Evolutionary conservation across 2,888 invertebrate genomes (phyloP).

Genomic region (Meganola albula): DNA sequence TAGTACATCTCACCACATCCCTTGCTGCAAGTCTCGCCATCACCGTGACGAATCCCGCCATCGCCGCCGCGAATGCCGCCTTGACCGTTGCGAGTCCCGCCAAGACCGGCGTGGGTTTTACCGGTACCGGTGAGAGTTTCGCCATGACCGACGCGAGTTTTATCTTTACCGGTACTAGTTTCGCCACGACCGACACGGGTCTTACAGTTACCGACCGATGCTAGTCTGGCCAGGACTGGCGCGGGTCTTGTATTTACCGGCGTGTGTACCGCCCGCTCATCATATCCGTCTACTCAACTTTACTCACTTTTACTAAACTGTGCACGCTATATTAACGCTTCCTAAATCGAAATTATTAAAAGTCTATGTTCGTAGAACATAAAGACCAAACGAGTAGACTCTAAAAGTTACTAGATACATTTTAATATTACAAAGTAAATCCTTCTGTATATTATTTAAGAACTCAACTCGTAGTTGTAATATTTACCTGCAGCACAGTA

Average conservation of each 20-base stretch:
- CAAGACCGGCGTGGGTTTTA: no score
- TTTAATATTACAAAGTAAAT: not conserved
- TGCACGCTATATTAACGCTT: slow-evolving; percentile 32
- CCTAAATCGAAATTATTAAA: slow-evolving; percentile 18
- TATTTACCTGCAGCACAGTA: no score
- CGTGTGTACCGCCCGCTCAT: no score
- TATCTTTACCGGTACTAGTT: no score
- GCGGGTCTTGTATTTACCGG: no score
- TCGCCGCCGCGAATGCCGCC: slow-evolving; percentile 21
- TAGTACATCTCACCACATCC: slow-evolving; percentile 20
- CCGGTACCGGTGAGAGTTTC: no score
- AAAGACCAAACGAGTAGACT: slow-evolving; percentile 32
- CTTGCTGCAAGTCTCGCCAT: slow-evolving; percentile 16
- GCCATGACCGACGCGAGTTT: no score
- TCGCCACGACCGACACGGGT: no score
- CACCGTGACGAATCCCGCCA: slow-evolving; percentile 26
- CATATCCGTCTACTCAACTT: slow-evolving; percentile 24
- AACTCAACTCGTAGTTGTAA: slow-evolving; percentile 3
- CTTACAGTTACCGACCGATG: no score
- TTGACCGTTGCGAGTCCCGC: no score
- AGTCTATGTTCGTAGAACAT: slow-evolving; percentile 19
- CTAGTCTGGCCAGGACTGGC: no score
- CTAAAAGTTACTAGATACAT: slow-evolving; percentile 3
- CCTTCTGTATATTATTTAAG: not conserved
- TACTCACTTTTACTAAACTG: slow-evolving; percentile 23